phyloP scores from a whole-genome alignment of 2,113 vertebrate species.

The Garra rufa region DNA sequence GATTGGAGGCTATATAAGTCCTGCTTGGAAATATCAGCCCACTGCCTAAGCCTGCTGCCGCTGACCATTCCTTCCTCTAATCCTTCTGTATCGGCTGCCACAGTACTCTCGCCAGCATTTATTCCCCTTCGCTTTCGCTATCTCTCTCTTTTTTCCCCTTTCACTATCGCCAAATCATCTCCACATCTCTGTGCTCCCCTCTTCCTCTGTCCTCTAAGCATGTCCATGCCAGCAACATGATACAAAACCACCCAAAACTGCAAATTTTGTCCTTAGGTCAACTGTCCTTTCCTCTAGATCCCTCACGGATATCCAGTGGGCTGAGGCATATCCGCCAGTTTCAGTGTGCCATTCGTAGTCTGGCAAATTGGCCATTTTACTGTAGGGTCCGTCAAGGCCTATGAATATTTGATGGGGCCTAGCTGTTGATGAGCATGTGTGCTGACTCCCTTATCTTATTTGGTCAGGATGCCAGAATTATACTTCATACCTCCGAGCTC shows the following conservation, averaged over 20 bases:
- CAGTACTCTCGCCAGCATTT: slow-evolving; percentile 31
- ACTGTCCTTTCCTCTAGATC: slow-evolving; percentile 5
- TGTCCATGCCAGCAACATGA: slow-evolving; percentile 24
- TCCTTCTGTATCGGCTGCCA: slow-evolving; percentile 50
- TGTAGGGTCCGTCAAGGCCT: slow-evolving; percentile 60
- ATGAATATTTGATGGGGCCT: slow-evolving; percentile 65
- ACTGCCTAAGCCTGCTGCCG: slow-evolving; percentile 53
- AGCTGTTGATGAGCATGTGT: slow-evolving; percentile 61
- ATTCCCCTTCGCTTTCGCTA: background rate
- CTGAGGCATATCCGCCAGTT: slow-evolving; percentile 49
- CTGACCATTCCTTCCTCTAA: slow-evolving; percentile 54
- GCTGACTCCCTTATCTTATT: slow-evolving; percentile 66
- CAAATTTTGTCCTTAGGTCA: slow-evolving; percentile 40
- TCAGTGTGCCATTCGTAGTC: slow-evolving; percentile 51
- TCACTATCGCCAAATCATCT: slow-evolving; percentile 32
- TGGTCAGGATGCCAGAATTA: slow-evolving; percentile 62
- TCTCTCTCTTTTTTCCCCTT: background rate
- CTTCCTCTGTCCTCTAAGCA: slow-evolving; percentile 7
- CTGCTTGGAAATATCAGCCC: slow-evolving; percentile 49
- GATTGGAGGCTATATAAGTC: slow-evolving; percentile 44
- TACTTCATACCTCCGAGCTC: slow-evolving; percentile 39
- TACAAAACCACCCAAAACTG: slow-evolving; percentile 37
- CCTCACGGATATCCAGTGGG: slow-evolving; percentile 46
- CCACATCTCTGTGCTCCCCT: slow-evolving; percentile 6
- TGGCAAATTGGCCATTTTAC: slow-evolving; percentile 66